phyloP scores from a whole-genome alignment of 2,113 vertebrate genomes.

The Eulemur rufifrons region DNA sequence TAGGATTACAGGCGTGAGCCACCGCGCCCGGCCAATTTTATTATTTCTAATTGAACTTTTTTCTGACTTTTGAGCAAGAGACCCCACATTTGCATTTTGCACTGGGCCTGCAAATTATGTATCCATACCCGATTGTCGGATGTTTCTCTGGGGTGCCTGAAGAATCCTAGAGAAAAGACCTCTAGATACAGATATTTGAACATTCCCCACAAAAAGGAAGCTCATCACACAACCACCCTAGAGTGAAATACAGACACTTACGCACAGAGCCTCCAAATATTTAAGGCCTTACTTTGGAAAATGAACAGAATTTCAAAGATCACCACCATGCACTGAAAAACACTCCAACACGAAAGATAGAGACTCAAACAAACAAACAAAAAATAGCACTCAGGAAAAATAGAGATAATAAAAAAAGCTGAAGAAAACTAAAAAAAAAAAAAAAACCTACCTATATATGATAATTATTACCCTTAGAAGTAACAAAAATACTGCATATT shows the following conservation, averaged over 20 bases:
- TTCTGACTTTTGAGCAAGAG: constrained; percentile 3
- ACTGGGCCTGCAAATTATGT: background rate
- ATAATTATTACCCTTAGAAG: background rate
- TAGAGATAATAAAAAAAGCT: background rate
- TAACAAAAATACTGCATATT: background rate
- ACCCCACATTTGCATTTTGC: background rate
- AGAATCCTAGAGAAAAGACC: background rate
- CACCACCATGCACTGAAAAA: background rate
- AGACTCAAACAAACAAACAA: background rate
- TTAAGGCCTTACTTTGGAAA: background rate
- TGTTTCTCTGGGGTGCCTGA: background rate
- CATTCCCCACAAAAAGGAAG: background rate
- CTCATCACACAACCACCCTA: background rate
- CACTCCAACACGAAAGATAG: background rate
- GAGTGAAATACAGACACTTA: background rate
- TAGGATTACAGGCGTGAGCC: too few relatives aligned
- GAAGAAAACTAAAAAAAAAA: background rate
- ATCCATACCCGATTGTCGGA: background rate
- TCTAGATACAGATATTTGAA: background rate
- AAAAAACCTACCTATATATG: background rate
- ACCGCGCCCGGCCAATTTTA: too few relatives aligned
- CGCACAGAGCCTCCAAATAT: background rate
- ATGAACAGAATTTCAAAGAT: constrained; percentile 9
- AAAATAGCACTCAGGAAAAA: background rate
- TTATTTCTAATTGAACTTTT: background rate